Percentiles rank a stretch among this genome's conserved stretches.
These are phyloP conservation scores for Sussaba pulchella DNA, from an alignment of 2,888 invertebrate genomes.

Conservation along the genomic window DNA sequence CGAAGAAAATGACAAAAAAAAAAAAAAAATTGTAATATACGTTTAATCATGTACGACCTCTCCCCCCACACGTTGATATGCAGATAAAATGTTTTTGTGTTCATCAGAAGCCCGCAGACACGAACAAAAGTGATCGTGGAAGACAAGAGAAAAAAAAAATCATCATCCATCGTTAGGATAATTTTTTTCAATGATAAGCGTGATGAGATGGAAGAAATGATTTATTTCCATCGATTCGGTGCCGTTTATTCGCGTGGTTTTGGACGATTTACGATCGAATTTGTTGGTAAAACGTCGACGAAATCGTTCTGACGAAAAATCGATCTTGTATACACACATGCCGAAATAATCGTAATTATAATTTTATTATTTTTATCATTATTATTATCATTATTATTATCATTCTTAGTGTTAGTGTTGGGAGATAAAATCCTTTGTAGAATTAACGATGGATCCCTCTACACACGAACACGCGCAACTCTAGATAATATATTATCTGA, in stretches of 20 bases:
- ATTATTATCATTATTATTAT: conserved; percentile 69
- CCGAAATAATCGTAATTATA: conserved; percentile 70
- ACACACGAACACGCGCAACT: conserved; percentile 41
- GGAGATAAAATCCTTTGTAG: conserved; percentile 78
- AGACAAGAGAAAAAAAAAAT: too few species aligned
- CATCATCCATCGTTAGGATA: conserved; percentile 38
- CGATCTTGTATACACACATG: conserved; percentile 65
- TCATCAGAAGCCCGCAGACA: conserved; percentile 27
- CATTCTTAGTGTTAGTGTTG: conserved; percentile 78
- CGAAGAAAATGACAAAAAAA: conserved; percentile 5
- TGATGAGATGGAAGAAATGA: conserved; percentile 30
- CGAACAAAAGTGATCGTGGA: too few species aligned
- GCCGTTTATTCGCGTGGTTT: conserved; percentile 73
- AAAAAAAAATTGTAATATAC: conserved; percentile 59
- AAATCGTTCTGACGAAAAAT: conserved; percentile 49
- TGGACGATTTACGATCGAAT: conserved; percentile 54
- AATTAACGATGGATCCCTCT: conserved; percentile 72
- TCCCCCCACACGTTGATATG: conserved; percentile 56
- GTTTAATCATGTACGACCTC: conserved; percentile 56
- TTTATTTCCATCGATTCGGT: too few species aligned
- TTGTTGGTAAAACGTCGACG: conserved; percentile 60
- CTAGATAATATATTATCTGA: conserved; percentile 77
- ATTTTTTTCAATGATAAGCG: conserved; percentile 21
- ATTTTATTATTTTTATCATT: conserved; percentile 76
- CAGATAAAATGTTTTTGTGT: conserved; percentile 36